phyloP scores from a whole-genome alignment of 2,888 invertebrate species.

The Boloria euphrosyne region DNA sequence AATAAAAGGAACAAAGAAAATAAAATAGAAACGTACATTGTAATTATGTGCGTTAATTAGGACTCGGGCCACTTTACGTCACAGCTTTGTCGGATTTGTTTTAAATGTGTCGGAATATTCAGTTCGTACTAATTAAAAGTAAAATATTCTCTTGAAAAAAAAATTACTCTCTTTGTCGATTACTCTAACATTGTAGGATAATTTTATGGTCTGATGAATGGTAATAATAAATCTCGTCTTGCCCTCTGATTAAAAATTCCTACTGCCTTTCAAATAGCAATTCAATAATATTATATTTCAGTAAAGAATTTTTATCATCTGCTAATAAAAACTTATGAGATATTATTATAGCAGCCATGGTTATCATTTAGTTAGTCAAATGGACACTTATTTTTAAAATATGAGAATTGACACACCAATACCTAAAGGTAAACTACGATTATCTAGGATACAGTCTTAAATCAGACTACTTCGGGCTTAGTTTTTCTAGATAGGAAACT shows the following conservation, averaged over 20 bases:
- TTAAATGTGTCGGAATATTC: slow-evolving; percentile 10
- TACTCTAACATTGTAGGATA: not conserved
- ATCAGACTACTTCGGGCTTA: too few relatives aligned
- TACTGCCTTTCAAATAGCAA: not conserved
- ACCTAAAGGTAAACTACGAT: too few relatives aligned
- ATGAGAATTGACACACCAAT: too few relatives aligned
- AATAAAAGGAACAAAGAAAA: slow-evolving; percentile 22
- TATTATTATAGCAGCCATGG: too few relatives aligned
- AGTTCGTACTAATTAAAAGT: not conserved
- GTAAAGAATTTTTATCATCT: not conserved
- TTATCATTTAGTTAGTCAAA: too few relatives aligned
- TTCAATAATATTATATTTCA: not conserved
- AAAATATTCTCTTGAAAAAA: not conserved
- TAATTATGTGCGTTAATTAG: slow-evolving; percentile 20
- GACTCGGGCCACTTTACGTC: slow-evolving; percentile 3
- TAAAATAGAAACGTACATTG: slow-evolving; percentile 15
- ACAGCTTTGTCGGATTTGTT: slow-evolving; percentile 10
- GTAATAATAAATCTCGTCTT: not conserved
- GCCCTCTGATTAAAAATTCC: not conserved
- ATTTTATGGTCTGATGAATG: not conserved
- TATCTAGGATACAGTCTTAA: too few relatives aligned
- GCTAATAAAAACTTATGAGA: not conserved
- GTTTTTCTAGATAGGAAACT: too few relatives aligned
- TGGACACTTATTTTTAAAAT: too few relatives aligned
- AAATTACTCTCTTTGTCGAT: not conserved